phyloP scores from a whole-genome alignment of 2,113 vertebrate genomes.

The Uria lomvia region DNA sequence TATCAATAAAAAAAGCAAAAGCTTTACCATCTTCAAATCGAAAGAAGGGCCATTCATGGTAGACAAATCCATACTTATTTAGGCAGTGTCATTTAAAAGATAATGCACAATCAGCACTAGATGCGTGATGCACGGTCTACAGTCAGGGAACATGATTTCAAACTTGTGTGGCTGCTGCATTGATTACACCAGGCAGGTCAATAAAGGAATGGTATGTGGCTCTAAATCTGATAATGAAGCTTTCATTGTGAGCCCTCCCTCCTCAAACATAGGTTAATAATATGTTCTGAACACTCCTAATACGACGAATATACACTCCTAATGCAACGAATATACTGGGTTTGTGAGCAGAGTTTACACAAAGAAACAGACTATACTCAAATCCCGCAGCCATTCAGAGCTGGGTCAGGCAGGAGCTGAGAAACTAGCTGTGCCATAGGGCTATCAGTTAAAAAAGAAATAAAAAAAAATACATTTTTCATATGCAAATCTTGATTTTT shows the following conservation, averaged over 20 bases:
- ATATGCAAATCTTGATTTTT: background rate
- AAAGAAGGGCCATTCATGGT: background rate
- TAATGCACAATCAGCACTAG: constrained; percentile 71
- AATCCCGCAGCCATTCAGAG: background rate
- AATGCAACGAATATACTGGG: background rate
- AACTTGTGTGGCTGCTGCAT: constrained; percentile 73
- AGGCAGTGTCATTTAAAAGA: constrained; percentile 60
- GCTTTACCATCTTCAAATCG: background rate
- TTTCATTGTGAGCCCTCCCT: constrained; percentile 74
- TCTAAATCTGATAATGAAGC: constrained; percentile 84
- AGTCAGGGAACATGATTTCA: constrained; percentile 73
- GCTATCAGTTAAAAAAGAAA: background rate
- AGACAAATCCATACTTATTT: constrained; percentile 69
- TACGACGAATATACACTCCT: background rate
- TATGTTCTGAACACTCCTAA: constrained; percentile 63
- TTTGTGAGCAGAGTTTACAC: background rate
- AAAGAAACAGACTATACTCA: background rate
- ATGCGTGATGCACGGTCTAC: background rate
- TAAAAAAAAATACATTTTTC: background rate
- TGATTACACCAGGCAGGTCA: constrained; percentile 81
- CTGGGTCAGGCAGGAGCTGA: background rate
- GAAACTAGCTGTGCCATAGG: background rate
- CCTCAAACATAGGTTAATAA: constrained; percentile 73
- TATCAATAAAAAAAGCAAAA: constrained; percentile 3
- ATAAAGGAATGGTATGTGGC: constrained; percentile 78